phyloP scores from a whole-genome alignment of 2,888 invertebrate genomes.

The Dolichomitus sp. region DNA sequence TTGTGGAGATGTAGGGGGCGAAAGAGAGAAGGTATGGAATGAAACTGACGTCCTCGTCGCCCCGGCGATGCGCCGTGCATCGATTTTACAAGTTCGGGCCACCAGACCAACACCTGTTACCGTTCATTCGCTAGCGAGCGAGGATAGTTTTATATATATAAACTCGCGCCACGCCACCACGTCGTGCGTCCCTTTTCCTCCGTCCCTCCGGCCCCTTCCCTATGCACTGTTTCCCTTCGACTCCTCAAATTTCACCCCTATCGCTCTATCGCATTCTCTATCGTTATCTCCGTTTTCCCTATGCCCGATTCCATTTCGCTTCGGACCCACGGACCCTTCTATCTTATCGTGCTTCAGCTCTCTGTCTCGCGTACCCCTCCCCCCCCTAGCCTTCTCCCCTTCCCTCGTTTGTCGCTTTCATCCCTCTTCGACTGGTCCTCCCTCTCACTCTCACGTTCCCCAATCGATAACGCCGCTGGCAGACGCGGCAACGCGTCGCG shows the following conservation, averaged over 20 bases:
- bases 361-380: slow-evolving; percentile 28
- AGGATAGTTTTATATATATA: neutral
- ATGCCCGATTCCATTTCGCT: slow-evolving; percentile 49
- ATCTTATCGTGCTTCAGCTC: slow-evolving; percentile 58
- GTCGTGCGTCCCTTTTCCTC: slow-evolving; percentile 38
- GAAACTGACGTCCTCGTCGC: slow-evolving; percentile 58
- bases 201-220: slow-evolving; percentile 6
- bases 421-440: slow-evolving; percentile 46
- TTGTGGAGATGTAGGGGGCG: slow-evolving; percentile 21
- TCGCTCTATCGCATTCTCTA: slow-evolving; percentile 43
- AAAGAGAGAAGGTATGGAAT: slow-evolving; percentile 32
- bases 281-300: slow-evolving; percentile 46
- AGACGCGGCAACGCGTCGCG: slow-evolving; percentile 68
- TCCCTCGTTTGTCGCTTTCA: slow-evolving; percentile 24
- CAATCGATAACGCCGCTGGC: slow-evolving; percentile 84
- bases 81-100: slow-evolving; percentile 73
- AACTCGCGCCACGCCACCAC: slow-evolving; percentile 42
- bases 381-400: neutral
- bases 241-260: slow-evolving; percentile 31
- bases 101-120: slow-evolving; percentile 85
- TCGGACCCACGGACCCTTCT: slow-evolving; percentile 44
- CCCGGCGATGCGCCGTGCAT: slow-evolving; percentile 70
- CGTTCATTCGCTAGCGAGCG: slow-evolving; percentile 73
- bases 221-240: slow-evolving; percentile 31
- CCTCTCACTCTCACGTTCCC: slow-evolving; percentile 60